phyloP scores from a whole-genome alignment of 2,797 vertebrate genomes.

The Phrynocephalus vlangalii region DNA sequence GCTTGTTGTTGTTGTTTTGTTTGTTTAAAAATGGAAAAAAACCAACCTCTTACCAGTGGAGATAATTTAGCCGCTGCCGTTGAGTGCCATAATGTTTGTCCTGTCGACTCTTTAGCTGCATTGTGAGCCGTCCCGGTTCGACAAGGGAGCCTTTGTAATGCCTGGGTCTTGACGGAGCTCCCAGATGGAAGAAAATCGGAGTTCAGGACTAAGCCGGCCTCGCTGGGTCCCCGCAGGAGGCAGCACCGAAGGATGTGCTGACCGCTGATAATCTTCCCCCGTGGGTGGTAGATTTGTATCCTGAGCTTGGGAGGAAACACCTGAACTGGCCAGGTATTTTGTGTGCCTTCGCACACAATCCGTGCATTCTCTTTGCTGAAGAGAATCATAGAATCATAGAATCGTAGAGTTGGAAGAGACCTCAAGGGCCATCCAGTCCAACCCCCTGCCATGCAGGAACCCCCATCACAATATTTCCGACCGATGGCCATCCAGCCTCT shows the following conservation, averaged over 20 bases:
- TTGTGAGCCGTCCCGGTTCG: slow-evolving; percentile 46
- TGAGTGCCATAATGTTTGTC: slow-evolving; percentile 58
- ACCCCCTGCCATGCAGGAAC: no score
- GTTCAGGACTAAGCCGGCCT: slow-evolving; percentile 36
- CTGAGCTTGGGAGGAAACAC: not conserved
- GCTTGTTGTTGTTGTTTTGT: not conserved
- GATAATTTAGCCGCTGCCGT: slow-evolving; percentile 58
- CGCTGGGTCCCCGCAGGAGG: slow-evolving; percentile 42
- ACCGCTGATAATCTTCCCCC: no score
- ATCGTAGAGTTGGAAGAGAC: no score
- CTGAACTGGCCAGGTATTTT: not conserved
- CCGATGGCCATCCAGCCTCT: no score
- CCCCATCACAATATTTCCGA: no score
- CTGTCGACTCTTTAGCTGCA: slow-evolving; percentile 47
- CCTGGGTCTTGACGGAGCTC: slow-evolving; percentile 9
- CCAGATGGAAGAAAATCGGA: slow-evolving; percentile 50
- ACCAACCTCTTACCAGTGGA: slow-evolving; percentile 29
- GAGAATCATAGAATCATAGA: no score
- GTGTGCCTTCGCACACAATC: no score
- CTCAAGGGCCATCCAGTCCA: no score
- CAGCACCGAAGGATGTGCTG: slow-evolving; percentile 17
- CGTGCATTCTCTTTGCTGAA: not conserved
- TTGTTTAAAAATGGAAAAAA: slow-evolving; percentile 16
- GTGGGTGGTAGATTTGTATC: not conserved
- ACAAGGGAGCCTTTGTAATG: slow-evolving; percentile 17